Evolutionary conservation across 2,888 invertebrate genomes (phyloP), one percentile per base, ranked within the genome.

Genomic region (Drosophila mercatorum): DNA sequence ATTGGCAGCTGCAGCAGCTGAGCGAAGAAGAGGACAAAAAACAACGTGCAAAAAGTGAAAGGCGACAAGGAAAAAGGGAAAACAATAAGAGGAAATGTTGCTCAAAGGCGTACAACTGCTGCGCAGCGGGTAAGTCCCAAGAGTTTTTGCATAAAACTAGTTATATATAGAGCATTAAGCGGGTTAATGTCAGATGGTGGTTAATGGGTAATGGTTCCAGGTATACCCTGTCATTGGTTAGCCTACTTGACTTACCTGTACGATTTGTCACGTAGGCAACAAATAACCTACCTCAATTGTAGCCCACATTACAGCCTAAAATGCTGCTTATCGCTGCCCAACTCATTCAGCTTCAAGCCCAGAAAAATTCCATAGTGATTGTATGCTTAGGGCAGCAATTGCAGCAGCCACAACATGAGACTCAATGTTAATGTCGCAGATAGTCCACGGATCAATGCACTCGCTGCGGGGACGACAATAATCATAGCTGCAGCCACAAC

Each of bases 71-170:
- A 46, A 66, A 60, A 63, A 49, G 51, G 41, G 34, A 43, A 44
- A 46, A 49, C 31, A 26, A 43, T 47, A 47, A 26, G 63, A 56
- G 55, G 71, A 74, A 75, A 89, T 89, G 89, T 68, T 90, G 57
- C 68, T 90, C 58, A 88, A 81, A 79, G 88, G 84, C 72, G 71
- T 87, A 7, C 89, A 85, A 67, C 59, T 90, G 68, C 61, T 90
- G 53, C 81, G 80, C 57, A 61, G 70, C 78, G 76, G 89, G 89
- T 89, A 71, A 79, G 89, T 78, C 53, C 31, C 3, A 67, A 28
- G 17, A 47, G 12, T 36, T 55, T 36, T n/a, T 28, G n/a, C 17
- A 34, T 44, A 5, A 40, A 11, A 52, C 22, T 8, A 14, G 22
- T 14, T 41, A 41, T 59, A 47, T 49, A 44, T 52, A 34, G 55